Evolutionary conservation across 2,888 invertebrate genomes (phyloP), one percentile per base, ranked within the genome.

Genomic region (Clanis bilineata): DNA sequence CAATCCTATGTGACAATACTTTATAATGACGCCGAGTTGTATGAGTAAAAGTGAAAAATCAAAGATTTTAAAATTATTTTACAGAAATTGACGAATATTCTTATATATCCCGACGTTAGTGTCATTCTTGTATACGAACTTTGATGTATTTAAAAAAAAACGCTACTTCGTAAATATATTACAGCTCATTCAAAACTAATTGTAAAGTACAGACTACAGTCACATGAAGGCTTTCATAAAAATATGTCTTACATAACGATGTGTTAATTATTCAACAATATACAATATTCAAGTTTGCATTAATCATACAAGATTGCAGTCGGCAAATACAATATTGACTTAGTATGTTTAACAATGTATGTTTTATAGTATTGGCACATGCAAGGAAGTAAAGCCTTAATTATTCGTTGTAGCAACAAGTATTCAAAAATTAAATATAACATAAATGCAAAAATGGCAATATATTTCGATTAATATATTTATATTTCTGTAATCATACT

Each of bases 391-490:
- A 70, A 69, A 73, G 77, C 80, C 79, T 64, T 70, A 64, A 67
- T 69, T 68, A 72, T 82, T 85, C 83, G 83, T 83, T 85, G 83
- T 83, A 73, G 77, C 73, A 73, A 77, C 73, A 79, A 79, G 78
- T 85, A 79, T 78, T 81, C 73, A 80, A 83, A 79, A 76, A 82
- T 79, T 81, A 83, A 81, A 79, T 82, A 51, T 51, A 79, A 79
- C 84, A 78, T 91, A 92, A 92, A 92, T 92, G 91, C 91, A 90
- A 86, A 83, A 89, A 92, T 91, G 91, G 91, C 91, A 90, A 89
- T 82, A 85, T 80, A 80, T 79, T 79, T 84, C 76, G 79, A 82
- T 85, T 79, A 65, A 80, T 73, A 76, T 80, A 73, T 79, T 77
- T 76, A 67, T 73, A 76, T 67, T 70, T 73, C 72, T 67, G 61